These are phyloP conservation scores for Aegotheles bennettii DNA, from an alignment of 2,113 vertebrate genomes.

Conservation along the genomic window DNA sequence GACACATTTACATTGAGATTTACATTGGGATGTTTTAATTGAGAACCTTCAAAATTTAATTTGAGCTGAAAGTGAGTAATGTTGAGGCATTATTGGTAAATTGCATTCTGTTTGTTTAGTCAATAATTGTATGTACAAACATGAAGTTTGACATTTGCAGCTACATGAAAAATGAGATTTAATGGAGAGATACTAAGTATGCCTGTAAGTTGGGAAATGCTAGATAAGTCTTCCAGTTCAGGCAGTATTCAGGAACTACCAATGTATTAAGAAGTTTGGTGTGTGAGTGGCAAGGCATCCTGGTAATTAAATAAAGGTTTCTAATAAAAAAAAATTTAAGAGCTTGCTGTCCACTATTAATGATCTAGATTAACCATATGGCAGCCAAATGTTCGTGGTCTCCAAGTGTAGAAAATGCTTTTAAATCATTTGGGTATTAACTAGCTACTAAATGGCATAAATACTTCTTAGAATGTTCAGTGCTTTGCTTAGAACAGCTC, in stretches of 20 bases:
- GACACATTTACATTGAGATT: background rate
- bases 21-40: constrained; percentile 3
- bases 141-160: background rate
- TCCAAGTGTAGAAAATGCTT: background rate
- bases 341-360: background rate
- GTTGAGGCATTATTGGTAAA: background rate
- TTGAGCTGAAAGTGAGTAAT: background rate
- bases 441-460: background rate
- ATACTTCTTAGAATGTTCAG: background rate
- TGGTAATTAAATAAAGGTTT: background rate
- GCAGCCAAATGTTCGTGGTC: background rate
- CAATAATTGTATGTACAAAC: background rate
- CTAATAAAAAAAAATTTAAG: background rate
- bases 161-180: background rate
- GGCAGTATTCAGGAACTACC: background rate
- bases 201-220: background rate
- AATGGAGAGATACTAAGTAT: background rate
- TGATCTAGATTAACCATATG: background rate
- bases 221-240: background rate
- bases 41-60: background rate
- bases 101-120: background rate
- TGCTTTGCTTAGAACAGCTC: background rate
- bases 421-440: background rate
- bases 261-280: background rate
- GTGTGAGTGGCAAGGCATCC: background rate